Base-by-base conservation (phyloP, 2,113 vertebrate genomes). In the Rhabdomys dilectus region DNA sequence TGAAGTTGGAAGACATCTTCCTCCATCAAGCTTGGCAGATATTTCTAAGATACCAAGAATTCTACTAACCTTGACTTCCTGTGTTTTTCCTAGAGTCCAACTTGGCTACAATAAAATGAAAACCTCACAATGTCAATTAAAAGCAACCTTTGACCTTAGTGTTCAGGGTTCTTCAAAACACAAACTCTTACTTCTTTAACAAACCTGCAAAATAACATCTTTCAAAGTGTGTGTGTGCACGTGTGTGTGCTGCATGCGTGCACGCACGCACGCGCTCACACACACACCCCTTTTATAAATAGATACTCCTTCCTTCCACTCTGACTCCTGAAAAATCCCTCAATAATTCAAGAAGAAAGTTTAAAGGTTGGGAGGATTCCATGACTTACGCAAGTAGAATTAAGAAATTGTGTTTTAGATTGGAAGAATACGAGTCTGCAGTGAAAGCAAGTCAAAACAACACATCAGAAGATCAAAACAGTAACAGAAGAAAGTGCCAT, bases 231-330 rank as follows among this genome's bases (percentile, higher is more conserved):
- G n/a, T n/a, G n/a, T n/a, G n/a, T n/a, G n/a, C n/a, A n/a, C n/a
- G n/a, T n/a, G n/a, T n/a, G n/a, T n/a, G n/a, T n/a, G n/a, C n/a
- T n/a, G n/a, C n/a, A n/a, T n/a, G n/a, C 17, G 5, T 4, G 5
- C 56, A 58, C 56, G 5, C 15, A 58, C 56, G 16, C 56, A 58
- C 56, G 16, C 56, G 16, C 56, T 16, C 56, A 58, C 56, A 64
- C 62, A 64, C 89, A 26, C 68, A 81, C 78, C 95, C 62, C 78
- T 97, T 62, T 81, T 81, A 72, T 36, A 95, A 96, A 93, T 10
- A 80, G 60, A 96, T 85, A 93, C 53, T 29, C 56, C 62, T n/a
- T 76, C 76, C 42, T 85, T 88, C 39, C 62, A 75, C 36, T 39
- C 62, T 91, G 84, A 82, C 56, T 85, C 56, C 60, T 9, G 21